Evolutionary conservation across 2,797 vertebrate species (phyloP).

Genomic region (Pipistrellus nathusii): DNA sequence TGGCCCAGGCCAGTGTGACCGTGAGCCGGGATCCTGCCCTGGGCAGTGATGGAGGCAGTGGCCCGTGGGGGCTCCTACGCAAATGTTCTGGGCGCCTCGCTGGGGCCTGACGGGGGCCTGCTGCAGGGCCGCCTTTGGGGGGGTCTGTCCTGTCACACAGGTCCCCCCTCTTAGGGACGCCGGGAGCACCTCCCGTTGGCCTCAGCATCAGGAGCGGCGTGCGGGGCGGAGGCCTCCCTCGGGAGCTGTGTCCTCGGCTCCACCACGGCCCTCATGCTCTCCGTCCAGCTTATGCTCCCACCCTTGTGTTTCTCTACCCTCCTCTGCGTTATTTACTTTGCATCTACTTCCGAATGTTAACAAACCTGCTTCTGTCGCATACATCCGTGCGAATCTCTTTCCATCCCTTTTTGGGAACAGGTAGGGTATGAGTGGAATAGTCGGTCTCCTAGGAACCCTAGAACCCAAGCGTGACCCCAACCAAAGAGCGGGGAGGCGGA

Average conservation of each 20-base stretch:
- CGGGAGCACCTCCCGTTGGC: neutral
- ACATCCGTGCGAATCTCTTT: neutral
- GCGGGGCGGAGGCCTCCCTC: rapidly evolving
- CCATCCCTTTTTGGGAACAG: neutral
- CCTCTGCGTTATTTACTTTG: neutral
- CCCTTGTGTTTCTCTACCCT: neutral
- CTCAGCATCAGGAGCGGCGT: neutral
- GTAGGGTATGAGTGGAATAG: neutral
- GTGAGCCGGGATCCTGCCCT: neutral
- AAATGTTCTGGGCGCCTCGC: rapidly evolving
- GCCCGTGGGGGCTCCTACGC: neutral
- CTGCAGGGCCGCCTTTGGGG: neutral
- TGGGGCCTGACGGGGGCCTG: too few relatives aligned
- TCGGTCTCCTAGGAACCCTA: neutral
- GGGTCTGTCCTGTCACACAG: rapidly evolving
- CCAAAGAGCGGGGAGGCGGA: neutral
- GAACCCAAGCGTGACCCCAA: neutral
- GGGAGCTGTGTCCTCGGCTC: neutral
- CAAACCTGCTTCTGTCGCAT: neutral
- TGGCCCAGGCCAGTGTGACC: neutral
- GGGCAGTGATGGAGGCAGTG: rapidly evolving
- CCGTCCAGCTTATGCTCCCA: rapidly evolving
- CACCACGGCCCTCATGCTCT: too few relatives aligned
- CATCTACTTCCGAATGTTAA: neutral
- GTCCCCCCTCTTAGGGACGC: too few relatives aligned